Percentiles rank a stretch among this genome's conserved stretches.
Evolutionary conservation across 2,113 vertebrate genomes (phyloP).

Genomic region (Chrysemys picta): DNA sequence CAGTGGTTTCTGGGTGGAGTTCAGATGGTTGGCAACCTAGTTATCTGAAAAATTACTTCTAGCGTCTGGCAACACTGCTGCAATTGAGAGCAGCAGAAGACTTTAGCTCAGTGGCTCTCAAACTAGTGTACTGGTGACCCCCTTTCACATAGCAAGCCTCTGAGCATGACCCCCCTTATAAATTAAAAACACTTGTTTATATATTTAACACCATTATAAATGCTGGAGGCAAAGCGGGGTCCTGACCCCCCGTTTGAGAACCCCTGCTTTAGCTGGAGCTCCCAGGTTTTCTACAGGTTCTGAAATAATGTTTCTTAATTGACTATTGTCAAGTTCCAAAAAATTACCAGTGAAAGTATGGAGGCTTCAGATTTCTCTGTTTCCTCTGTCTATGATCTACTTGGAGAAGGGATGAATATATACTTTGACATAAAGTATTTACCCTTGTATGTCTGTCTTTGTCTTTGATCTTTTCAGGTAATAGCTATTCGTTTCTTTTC

Average conservation of each 20-base stretch:
- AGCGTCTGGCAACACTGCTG: rapidly evolving
- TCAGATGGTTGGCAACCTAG: not conserved
- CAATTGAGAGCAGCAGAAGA: not conserved
- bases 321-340: not conserved
- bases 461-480: not conserved
- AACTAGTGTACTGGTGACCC: no score
- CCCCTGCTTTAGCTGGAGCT: not conserved
- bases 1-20: not conserved
- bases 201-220: no score
- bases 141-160: no score
- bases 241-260: no score
- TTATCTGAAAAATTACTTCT: not conserved
- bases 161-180: no score
- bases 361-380: not conserved
- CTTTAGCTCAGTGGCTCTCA: not conserved
- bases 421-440: not conserved
- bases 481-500: not conserved
- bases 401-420: not conserved
- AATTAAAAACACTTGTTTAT: no score
- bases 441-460: not conserved
- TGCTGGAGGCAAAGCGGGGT: no score
- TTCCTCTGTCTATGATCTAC: not conserved
- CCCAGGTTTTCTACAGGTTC: not conserved
- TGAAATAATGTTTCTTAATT: not conserved
- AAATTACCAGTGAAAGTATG: not conserved